Evolutionary conservation across 2,113 vertebrate species (phyloP).

Genomic region (Cryptomyrus ogoouensis): DNA sequence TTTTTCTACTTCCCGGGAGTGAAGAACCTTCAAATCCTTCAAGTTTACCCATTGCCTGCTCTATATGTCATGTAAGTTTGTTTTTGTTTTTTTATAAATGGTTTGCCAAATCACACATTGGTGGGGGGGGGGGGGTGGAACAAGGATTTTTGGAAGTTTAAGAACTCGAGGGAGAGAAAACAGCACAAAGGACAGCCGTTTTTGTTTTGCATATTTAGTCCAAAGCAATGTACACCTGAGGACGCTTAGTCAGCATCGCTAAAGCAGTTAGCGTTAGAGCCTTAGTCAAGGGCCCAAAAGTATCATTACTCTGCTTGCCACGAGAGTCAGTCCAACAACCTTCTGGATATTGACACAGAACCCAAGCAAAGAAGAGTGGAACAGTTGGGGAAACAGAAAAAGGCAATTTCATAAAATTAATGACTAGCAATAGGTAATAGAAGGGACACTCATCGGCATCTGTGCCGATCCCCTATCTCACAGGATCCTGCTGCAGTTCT

Average conservation of each 20-base stretch:
- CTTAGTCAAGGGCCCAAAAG: too few species aligned
- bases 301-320: too few species aligned
- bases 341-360: too few species aligned
- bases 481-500: not conserved
- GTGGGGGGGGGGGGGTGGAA: not conserved
- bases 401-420: not conserved
- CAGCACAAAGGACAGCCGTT: not conserved
- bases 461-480: not conserved
- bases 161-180: not conserved
- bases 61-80: not conserved
- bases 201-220: too few species aligned
- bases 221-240: not conserved
- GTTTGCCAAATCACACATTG: not conserved
- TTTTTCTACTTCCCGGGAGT: not conserved
- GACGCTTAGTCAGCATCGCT: too few species aligned
- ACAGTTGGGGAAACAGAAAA: not conserved
- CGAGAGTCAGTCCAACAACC: too few species aligned
- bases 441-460: not conserved
- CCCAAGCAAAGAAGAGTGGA: not conserved
- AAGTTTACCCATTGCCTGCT: not conserved
- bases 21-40: not conserved
- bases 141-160: not conserved
- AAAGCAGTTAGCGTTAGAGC: too few species aligned
- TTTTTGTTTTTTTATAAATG: not conserved
- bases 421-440: not conserved